Evolutionary conservation across 2,113 vertebrate species (phyloP), one percentile per base, ranked within the genome.

Genomic region (Sylvietta virens): DNA sequence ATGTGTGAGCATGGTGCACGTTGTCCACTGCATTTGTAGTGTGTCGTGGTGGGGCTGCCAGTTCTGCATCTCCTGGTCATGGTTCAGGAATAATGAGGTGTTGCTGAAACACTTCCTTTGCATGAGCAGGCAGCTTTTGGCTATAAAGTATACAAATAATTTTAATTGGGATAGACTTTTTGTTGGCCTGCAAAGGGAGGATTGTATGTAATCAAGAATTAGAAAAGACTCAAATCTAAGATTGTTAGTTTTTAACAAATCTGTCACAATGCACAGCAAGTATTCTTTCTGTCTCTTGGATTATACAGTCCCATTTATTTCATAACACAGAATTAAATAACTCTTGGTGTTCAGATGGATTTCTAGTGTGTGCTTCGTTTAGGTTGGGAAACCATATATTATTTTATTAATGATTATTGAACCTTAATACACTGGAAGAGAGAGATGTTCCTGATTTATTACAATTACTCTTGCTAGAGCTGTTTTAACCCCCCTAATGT

Each of bases 1-100:
- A 27, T 42, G 27, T 54, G 56, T 0, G 8, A 85, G 27, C 30
- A 27, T 2, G 6, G 24, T 44, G n/a, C 19, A 4, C 0, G 0
- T 51, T 64, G 66, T 66, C 39, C 35, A 2, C 26, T 48, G 37
- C 23, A 19, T 88, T 76, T 7, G 2, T 71, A 22, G 60, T 13
- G 24, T 50, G 31, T 74, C 37, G 14, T 15, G 22, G n/a, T 40
- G 17, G 27, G 62, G 30, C 47, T 81, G 69, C 51, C 79, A 40
- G 27, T 76, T 80, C 42, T 85, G 26, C 48, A 37, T 64, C 40
- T 79, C 61, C 11, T 54, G 40, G 57, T 23, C 37, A 21, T 1
- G 2, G 42, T 26, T 78, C 64, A 64, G 85, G 39, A 91, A 21
- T 85, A 90, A 85, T 23, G 71, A 90, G 45, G 58, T 93, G 60